phyloP scores from a whole-genome alignment of 1,140 invertebrate species.

The Paracyclopina nana region DNA sequence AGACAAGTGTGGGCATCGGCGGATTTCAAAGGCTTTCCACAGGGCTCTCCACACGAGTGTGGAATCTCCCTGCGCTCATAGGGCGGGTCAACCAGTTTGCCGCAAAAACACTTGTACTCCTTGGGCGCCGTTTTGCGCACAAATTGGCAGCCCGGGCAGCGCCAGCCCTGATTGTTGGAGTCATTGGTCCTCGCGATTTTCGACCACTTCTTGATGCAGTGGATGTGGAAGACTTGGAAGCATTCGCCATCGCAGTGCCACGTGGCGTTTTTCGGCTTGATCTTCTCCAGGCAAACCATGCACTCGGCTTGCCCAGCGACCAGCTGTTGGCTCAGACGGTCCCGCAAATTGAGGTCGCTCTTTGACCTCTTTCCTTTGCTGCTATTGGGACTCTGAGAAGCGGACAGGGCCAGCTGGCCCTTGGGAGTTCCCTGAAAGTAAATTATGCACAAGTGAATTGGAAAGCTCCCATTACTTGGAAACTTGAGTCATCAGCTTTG shows the following conservation, averaged over 20 bases:
- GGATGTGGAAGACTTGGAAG: slow-evolving; percentile 43
- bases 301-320: slow-evolving; percentile 60
- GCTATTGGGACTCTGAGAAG: too few relatives aligned
- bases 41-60: slow-evolving; percentile 72
- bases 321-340: slow-evolving; percentile 56
- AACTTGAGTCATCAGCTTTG: too few relatives aligned
- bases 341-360: slow-evolving; percentile 46
- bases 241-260: slow-evolving; percentile 54
- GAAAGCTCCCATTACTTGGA: too few relatives aligned
- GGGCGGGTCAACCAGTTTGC: slow-evolving; percentile 46
- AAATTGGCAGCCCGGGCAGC: slow-evolving; percentile 77
- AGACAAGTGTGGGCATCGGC: slow-evolving; percentile 36
- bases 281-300: slow-evolving; percentile 69
- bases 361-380: too few relatives aligned
- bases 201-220: slow-evolving; percentile 78
- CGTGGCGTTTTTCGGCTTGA: slow-evolving; percentile 50
- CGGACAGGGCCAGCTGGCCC: too few relatives aligned
- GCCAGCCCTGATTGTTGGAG: slow-evolving; percentile 41
- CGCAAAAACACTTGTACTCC: slow-evolving; percentile 63
- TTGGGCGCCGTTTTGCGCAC: slow-evolving; percentile 41
- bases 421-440: too few relatives aligned
- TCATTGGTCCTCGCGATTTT: slow-evolving; percentile 48
- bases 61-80: slow-evolving; percentile 50
- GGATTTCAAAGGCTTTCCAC: slow-evolving; percentile 33
- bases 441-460: too few relatives aligned